Evolutionary conservation across 2,113 vertebrate genomes (phyloP), one percentile per base, ranked within the genome.

Genomic region (Phalacrocorax pelagicus): DNA sequence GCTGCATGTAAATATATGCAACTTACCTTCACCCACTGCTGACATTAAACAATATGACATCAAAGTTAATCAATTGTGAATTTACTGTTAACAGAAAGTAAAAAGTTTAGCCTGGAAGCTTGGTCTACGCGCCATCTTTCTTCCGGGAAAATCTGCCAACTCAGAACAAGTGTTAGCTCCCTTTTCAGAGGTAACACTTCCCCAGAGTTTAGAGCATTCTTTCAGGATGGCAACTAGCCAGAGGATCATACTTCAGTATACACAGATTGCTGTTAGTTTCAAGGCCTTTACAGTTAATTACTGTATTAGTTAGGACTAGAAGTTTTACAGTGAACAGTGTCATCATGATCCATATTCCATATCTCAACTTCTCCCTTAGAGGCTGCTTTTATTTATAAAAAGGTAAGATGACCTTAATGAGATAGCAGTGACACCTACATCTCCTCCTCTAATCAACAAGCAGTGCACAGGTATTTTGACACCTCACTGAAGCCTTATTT

Each of bases 1-100:
- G 74, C 0, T 47, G 34, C 72, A 51, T 11, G 0, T 1, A 17
- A 46, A 38, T 2, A 65, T 2, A 12, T 2, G 0, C 26, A 79
- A 40, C 82, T 55, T 12, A 51, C 73, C 62, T 81, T 23, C 20
- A 3, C 63, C 59, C 55, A 21, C 85, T 47, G 83, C 69, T 91
- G 86, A 23, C 74, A 17, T 4, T 10, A 69, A 5, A 47, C 46
- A 58, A 4, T 1, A 5, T 1, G 46, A 67, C 40, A 86, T 3
- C 71, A 30, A 40, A 94, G 86, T 47, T 36, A 55, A 24, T 66
- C 78, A 79, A 29, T 42, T 30, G 0, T 52, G 73, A 72, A 49
- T 62, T 58, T 29, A 14, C 61, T 67, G 32, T 10, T 84, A 79
- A 63, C 69, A 89, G 52, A 84, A 81, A 83, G 77, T 34, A 46